phyloP scores from a whole-genome alignment of 2,113 vertebrate species.

The Anolis carolinensis region DNA sequence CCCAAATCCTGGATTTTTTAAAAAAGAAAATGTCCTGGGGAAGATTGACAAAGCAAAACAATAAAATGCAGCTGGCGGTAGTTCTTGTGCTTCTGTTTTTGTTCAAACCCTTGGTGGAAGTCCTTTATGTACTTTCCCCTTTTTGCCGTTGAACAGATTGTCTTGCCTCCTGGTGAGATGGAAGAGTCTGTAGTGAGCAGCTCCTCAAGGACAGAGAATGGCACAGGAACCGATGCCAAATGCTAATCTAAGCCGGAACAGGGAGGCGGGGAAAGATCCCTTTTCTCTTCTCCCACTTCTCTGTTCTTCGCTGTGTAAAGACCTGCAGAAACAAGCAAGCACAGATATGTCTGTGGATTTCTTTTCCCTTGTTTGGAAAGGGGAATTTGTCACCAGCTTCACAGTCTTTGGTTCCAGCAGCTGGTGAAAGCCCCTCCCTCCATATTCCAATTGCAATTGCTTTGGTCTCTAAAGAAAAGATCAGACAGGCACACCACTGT shows the following conservation, averaged over 20 bases:
- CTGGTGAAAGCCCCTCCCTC: no score
- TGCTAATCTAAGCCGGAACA: neutral
- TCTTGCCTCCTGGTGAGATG: neutral
- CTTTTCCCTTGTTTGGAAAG: neutral
- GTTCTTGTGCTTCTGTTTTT: neutral
- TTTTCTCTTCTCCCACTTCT: neutral
- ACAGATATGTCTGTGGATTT: neutral
- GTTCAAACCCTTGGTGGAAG: neutral
- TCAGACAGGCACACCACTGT: no score
- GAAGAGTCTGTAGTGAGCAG: accelerated
- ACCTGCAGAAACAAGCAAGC: no score
- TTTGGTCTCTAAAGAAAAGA: no score
- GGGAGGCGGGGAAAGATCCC: neutral
- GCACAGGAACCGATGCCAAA: neutral
- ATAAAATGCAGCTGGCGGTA: neutral
- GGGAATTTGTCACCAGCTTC: neutral
- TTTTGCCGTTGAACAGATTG: slow-evolving; percentile 4
- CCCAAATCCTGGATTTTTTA: neutral
- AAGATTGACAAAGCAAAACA: neutral
- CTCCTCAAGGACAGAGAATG: slow-evolving; percentile 2
- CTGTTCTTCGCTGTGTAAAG: neutral
- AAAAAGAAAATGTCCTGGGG: neutral
- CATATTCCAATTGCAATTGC: no score
- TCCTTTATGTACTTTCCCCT: slow-evolving; percentile 6
- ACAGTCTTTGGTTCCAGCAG: neutral